phyloP scores from a whole-genome alignment of 37 sponge, comb jelly and placozoan species.

The Dysidea cf. avara region DNA sequence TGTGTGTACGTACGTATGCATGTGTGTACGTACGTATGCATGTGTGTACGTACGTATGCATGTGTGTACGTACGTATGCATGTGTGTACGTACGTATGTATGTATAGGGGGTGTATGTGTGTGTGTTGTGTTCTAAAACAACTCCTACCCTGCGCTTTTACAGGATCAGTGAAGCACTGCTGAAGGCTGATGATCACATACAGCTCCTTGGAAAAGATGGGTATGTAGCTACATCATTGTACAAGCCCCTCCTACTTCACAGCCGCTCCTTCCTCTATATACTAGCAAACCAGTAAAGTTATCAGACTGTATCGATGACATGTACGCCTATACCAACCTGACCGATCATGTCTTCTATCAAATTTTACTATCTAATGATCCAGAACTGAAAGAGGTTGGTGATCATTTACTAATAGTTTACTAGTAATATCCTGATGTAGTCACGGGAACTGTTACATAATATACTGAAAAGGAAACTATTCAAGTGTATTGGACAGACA shows the following conservation, averaged over 20 bases:
- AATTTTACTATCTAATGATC: conserved; percentile 49
- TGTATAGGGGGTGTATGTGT: too few species aligned
- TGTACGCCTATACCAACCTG: conserved; percentile 73
- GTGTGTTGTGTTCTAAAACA: too few species aligned
- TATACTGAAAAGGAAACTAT: conserved; percentile 69
- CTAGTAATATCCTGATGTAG: conserved; percentile 14
- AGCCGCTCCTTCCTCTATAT: not conserved
- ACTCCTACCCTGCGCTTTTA: too few species aligned
- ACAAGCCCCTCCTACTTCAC: not conserved
- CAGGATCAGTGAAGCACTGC: conserved; percentile 73
- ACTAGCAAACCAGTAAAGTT: conserved; percentile 26
- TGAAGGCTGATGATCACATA: conserved; percentile 59
- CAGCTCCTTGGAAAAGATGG: conserved; percentile 45
- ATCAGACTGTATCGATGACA: conserved; percentile 74
- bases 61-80: too few species aligned
- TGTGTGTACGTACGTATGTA: too few species aligned
- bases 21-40: too few species aligned
- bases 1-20: too few species aligned
- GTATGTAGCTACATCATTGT: conserved; percentile 14
- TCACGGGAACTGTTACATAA: conserved; percentile 43
- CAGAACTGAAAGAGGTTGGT: conserved; percentile 58
- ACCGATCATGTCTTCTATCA: conserved; percentile 62
- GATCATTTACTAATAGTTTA: not conserved
- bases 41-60: too few species aligned
- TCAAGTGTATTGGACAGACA: conserved; percentile 80